Conservation (phyloP, 2,888 invertebrate species). For the Elaeidobius kamerunicus region DNA sequence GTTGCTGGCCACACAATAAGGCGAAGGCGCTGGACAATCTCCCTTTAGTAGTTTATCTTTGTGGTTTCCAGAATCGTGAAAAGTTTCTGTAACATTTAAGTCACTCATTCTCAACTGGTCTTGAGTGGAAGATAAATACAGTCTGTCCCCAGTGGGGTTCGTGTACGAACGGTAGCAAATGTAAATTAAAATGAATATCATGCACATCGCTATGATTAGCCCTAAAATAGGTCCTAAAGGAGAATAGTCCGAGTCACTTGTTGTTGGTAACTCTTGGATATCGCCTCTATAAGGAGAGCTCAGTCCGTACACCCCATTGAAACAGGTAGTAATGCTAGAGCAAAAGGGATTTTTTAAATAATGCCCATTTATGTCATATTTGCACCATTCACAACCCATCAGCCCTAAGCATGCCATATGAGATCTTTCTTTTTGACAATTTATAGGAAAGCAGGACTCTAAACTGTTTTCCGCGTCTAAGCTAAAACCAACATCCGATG, state of each 20-base stretch:
- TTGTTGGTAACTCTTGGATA: conserved; percentile 50
- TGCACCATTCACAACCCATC: conserved; percentile 91
- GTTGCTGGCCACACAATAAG: conserved; percentile 81
- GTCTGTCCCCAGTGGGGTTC: conserved; percentile 49
- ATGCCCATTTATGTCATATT: conserved; percentile 71
- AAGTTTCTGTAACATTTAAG: conserved; percentile 67
- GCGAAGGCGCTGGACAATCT: conserved; percentile 62
- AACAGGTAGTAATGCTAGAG: conserved; percentile 76
- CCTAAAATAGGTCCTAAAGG: conserved; percentile 87
- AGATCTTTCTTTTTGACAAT: conserved; percentile 63
- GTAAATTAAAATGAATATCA: conserved; percentile 76
- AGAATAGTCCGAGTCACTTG: conserved; percentile 57
- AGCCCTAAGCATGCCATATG: conserved; percentile 66
- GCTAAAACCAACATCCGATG: conserved; percentile 34
- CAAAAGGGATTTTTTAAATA: conserved; percentile 74
- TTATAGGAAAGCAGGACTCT: conserved; percentile 64
- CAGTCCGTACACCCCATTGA: conserved; percentile 81
- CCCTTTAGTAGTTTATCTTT: conserved; percentile 67
- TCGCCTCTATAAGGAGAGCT: conserved; percentile 80
- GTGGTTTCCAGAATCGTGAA: conserved; percentile 58
- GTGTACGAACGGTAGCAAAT: conserved; percentile 78
- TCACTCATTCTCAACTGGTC: conserved; percentile 69
- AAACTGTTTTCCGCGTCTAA: conserved; percentile 36
- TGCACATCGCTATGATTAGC: conserved; percentile 75
- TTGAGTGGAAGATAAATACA: conserved; percentile 54